These are phyloP conservation scores for Torymus tubicola DNA, from an alignment of 2,888 invertebrate genomes.

Conservation along the genomic window DNA sequence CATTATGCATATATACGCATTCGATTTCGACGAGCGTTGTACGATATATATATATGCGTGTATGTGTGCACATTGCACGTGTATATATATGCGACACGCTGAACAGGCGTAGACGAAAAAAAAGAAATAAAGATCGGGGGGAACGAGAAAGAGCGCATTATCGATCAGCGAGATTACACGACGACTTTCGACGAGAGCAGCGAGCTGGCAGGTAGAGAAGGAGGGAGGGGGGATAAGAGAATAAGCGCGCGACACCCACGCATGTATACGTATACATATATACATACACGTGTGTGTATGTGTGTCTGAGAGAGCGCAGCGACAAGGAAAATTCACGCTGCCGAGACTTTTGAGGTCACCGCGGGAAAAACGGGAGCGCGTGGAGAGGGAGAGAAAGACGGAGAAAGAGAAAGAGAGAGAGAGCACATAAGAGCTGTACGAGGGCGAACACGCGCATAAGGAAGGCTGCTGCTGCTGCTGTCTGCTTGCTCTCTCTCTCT, in stretches of 20 bases:
- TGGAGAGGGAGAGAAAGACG: too few species aligned
- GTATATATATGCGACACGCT: too few species aligned
- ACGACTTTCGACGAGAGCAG: constrained; percentile 6
- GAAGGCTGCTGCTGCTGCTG: neutral
- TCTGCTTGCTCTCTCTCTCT: too few species aligned
- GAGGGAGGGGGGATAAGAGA: neutral
- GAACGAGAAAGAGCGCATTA: neutral
- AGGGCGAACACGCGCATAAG: neutral
- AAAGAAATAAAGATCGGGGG: too few species aligned
- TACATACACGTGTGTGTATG: neutral
- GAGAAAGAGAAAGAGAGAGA: too few species aligned
- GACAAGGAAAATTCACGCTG: constrained; percentile 5
- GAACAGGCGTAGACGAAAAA: too few species aligned
- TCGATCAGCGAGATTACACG: constrained; percentile 36
- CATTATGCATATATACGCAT: too few species aligned
- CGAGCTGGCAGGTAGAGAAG: neutral
- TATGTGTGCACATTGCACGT: too few species aligned
- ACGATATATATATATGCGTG: too few species aligned
- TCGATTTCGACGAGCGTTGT: too few species aligned
- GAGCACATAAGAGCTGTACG: neutral
- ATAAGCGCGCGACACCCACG: neutral
- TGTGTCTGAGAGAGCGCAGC: neutral
- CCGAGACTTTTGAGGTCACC: constrained; percentile 18
- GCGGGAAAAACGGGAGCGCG: constrained; percentile 20
- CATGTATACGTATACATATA: too few species aligned